phyloP scores from a whole-genome alignment of 2,797 vertebrate genomes.

The Hippocampus kuda region DNA sequence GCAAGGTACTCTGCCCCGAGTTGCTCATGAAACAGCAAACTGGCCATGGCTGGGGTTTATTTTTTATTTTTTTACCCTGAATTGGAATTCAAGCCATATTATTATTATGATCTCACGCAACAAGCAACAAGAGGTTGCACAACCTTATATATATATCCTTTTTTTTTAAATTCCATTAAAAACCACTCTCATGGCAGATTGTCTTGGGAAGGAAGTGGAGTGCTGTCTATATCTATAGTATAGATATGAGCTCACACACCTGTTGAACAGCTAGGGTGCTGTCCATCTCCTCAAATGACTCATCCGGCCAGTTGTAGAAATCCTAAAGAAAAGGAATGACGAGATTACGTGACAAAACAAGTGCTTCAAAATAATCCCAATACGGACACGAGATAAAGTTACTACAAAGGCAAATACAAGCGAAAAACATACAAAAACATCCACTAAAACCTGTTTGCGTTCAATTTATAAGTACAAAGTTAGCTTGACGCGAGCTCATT shows the following conservation, averaged over 20 bases:
- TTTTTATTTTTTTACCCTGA: neutral
- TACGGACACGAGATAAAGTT: neutral
- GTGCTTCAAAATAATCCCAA: neutral
- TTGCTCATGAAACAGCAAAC: neutral
- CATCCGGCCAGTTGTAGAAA: slow-evolving; percentile 99
- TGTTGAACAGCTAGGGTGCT: slow-evolving; percentile 96
- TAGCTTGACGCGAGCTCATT: slow-evolving; percentile 7
- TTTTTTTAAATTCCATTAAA: neutral
- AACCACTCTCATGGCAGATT: neutral
- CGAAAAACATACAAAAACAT: neutral
- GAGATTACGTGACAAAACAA: slow-evolving; percentile 13
- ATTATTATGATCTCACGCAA: neutral
- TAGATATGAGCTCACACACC: slow-evolving; percentile 57
- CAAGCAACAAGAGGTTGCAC: neutral
- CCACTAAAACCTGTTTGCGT: neutral
- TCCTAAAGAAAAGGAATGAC: slow-evolving; percentile 64
- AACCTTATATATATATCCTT: neutral
- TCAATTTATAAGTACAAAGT: neutral
- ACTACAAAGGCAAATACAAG: neutral
- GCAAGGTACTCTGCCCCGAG: no score
- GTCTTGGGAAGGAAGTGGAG: neutral
- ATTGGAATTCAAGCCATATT: neutral
- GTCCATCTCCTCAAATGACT: slow-evolving; percentile 99
- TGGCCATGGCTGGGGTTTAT: neutral
- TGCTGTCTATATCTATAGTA: no score